phyloP scores from a whole-genome alignment of 2,113 vertebrate species.

The Martes martes region DNA sequence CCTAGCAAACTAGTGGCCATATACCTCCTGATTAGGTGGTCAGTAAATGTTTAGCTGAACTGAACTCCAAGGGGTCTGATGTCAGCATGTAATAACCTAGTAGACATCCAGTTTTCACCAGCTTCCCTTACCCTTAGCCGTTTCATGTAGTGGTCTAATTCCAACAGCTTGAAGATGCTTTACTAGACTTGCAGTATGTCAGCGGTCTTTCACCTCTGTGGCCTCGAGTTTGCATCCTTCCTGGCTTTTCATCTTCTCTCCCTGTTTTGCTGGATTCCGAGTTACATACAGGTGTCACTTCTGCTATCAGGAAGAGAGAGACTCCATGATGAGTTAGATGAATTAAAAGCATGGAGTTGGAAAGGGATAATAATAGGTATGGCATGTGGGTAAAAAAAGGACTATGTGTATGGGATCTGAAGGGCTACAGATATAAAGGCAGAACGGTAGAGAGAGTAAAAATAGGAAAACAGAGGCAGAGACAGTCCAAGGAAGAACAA shows the following conservation, averaged over 20 bases:
- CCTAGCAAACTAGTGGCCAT: neutral
- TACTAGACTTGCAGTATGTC: neutral
- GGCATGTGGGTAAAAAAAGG: neutral
- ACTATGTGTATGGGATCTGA: neutral
- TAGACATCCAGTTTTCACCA: neutral
- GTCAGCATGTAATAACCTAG: neutral
- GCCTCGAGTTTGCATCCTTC: neutral
- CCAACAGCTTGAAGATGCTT: neutral
- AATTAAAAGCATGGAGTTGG: neutral
- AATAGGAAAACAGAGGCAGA: neutral
- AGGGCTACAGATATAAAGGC: neutral
- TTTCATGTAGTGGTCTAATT: neutral
- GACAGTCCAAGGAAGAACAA: neutral
- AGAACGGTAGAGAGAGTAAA: neutral
- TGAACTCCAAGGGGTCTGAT: neutral
- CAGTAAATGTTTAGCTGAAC: neutral
- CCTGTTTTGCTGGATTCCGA: neutral
- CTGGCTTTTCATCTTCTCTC: neutral
- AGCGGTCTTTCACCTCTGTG: neutral
- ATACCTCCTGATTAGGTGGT: neutral
- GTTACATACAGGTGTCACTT: neutral
- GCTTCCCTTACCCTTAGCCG: neutral
- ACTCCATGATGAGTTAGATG: neutral
- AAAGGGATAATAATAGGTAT: neutral
- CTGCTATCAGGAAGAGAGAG: neutral